A percentile compares a stretch with the other conserved stretches of the same genome.
phyloP scores from a whole-genome alignment of 2,113 vertebrate species.

The Pachyramphus minor region DNA sequence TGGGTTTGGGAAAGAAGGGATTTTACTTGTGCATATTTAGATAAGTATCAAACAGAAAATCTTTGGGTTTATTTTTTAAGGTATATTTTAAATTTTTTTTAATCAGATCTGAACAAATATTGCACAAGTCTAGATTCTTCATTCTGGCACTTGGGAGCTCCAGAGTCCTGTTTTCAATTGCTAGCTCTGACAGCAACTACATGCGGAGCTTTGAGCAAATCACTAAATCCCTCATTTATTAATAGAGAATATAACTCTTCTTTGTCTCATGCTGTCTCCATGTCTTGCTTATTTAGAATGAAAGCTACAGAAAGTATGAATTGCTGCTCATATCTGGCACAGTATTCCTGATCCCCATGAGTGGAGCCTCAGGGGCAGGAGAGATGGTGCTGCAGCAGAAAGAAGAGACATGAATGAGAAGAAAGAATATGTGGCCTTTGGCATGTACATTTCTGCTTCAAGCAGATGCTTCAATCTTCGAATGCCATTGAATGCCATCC shows the following conservation, averaged over 20 bases:
- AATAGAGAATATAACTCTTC: neutral
- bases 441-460: neutral
- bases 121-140: neutral
- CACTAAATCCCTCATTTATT: neutral
- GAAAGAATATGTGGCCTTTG: neutral
- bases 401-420: neutral
- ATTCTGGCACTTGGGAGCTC: neutral
- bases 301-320: neutral
- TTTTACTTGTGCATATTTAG: neutral
- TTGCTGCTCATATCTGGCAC: neutral
- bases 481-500: neutral
- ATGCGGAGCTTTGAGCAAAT: neutral
- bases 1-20: neutral
- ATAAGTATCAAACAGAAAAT: neutral
- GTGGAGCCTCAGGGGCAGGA: neutral
- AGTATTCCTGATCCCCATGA: neutral
- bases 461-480: neutral
- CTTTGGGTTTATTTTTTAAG: neutral
- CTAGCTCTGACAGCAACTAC: neutral
- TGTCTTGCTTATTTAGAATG: neutral
- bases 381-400: neutral
- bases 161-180: neutral
- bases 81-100: neutral
- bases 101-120: neutral
- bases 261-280: neutral